Percentiles rank a stretch among this genome's conserved stretches.
Conservation (phyloP, 2,113 vertebrate species). For the Cercopithecus mona region DNA sequence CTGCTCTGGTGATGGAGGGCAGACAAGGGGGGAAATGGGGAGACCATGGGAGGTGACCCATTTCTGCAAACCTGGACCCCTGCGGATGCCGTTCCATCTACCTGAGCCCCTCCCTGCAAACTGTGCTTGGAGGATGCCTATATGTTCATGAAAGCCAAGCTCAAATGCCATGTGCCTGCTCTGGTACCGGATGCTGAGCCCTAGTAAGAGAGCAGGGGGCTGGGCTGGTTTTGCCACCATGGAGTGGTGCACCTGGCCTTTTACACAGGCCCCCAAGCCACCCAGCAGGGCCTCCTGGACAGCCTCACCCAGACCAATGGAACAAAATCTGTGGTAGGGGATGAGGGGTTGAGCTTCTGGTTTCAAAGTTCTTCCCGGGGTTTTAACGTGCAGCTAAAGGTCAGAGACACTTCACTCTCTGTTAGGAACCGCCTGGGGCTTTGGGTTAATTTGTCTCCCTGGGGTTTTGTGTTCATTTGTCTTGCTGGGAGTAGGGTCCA, state of each 20-base stretch:
- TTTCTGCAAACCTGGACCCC: background rate
- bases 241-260: rapidly evolving
- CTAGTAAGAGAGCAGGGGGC: background rate
- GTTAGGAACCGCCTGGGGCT: background rate
- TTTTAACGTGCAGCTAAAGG: too few relatives aligned
- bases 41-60: rapidly evolving
- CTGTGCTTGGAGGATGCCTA: background rate
- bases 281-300: too few relatives aligned
- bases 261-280: background rate
- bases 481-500: background rate
- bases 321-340: background rate
- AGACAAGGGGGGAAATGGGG: background rate
- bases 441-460: too few relatives aligned
- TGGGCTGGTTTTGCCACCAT: background rate
- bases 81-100: rapidly evolving
- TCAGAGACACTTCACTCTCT: too few relatives aligned
- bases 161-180: too few relatives aligned
- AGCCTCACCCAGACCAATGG: background rate
- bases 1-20: background rate
- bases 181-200: background rate
- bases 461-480: too few relatives aligned
- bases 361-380: background rate
- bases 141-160: background rate
- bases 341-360: background rate
- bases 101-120: too few relatives aligned